Evolutionary conservation across 2,888 invertebrate species (phyloP), one percentile per base, ranked within the genome.

Genomic region (Pinctada fucata): DNA sequence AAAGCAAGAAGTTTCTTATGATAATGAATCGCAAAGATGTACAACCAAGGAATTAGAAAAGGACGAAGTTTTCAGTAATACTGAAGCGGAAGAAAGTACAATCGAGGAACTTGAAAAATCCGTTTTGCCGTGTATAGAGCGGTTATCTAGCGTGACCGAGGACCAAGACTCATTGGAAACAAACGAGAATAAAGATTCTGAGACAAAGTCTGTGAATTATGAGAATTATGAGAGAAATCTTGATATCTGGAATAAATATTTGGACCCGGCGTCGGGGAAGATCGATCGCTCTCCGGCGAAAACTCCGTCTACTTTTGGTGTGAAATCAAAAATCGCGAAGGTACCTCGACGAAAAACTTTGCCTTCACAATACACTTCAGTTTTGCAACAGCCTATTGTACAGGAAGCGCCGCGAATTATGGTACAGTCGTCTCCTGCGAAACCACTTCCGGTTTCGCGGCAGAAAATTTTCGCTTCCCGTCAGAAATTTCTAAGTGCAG

Each of bases 401-500:
- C 66, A 74, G 0, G 84, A 85, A 8, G 75, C 52, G 64, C 50
- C 52, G 3, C 52, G 66, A 16, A 16, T 50, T 10, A 49, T 51
- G 8, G 65, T 65, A 49, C 63, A 65, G 10, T 45, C 48, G 49
- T 65, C 63, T 13, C 66, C 73, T 16, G 50, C 68, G 4, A 31
- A 64, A 50, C 48, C 65, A 31, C 49, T 65, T 8, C 77, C 86
- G 2, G 63, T 76, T 50, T 82, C 84, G 10, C 75, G 89, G 48
- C 72, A 86, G 45, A 87, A 86, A 84, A 89, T 90, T 48, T 58
- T 84, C 6, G 86, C 87, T 5, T 85, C 86, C n/a, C 83, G 89
- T 64, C 83, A 88, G 52, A 79, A 78, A 58, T 90, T 89, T 71
- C 79, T 90, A 4, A 90, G 90, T 80, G 86, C 86, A 63, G 87